These are phyloP conservation scores for Cranoglanis bouderius DNA, from an alignment of 2,113 vertebrate genomes.

Conservation along the genomic window DNA sequence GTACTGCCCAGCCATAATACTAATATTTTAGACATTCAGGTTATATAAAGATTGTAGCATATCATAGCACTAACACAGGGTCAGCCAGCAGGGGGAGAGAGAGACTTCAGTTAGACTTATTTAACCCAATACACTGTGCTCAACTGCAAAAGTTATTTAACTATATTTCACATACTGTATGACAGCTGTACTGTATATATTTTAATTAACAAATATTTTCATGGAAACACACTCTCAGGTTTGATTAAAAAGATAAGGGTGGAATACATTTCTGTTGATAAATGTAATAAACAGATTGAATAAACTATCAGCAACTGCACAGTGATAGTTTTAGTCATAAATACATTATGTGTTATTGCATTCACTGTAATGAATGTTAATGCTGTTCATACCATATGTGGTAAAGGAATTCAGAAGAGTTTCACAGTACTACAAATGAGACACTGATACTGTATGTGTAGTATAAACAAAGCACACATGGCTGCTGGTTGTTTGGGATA, in stretches of 20 bases:
- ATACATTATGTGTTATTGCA: neutral
- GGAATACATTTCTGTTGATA: neutral
- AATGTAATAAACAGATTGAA: neutral
- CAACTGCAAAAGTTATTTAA: neutral
- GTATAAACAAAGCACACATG: neutral
- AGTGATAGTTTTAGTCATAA: neutral
- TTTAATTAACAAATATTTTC: conserved; percentile 15
- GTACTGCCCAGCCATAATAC: neutral
- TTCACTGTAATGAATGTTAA: conserved; percentile 3
- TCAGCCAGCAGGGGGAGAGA: conserved; percentile 54
- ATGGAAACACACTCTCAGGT: neutral
- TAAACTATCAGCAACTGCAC: neutral
- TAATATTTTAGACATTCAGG: neutral
- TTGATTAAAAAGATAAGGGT: neutral
- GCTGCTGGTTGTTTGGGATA: neutral
- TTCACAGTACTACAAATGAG: neutral
- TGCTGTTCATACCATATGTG: neutral
- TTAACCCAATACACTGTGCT: neutral
- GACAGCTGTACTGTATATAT: neutral
- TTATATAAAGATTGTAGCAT: neutral
- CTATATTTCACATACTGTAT: neutral
- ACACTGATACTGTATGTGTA: neutral
- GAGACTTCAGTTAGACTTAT: conserved; percentile 25
- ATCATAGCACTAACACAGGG: neutral
- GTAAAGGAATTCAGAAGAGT: neutral